Evolutionary conservation across 2,797 vertebrate species (phyloP), one percentile per base, ranked within the genome.

Genomic region (Brachyrhaphis roseni): DNA sequence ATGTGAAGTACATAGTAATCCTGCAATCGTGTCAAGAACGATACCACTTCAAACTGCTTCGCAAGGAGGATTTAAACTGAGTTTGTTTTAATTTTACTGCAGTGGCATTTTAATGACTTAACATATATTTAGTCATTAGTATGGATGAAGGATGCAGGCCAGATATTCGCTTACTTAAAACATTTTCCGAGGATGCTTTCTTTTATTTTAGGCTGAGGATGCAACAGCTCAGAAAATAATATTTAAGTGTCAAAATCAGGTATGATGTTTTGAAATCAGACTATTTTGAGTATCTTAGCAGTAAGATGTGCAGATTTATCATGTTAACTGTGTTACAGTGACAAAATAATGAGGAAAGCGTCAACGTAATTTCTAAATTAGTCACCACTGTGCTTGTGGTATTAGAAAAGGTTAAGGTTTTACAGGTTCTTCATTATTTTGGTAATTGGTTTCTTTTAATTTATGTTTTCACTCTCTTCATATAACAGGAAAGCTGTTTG

Each of bases 11-110:
- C 49, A 46, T 51, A 68, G 12, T 59, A 20, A 47, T 76, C 20
- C 57, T 64, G 11, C 55, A 72, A 78, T 74, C 4, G 41, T 34
- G 18, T 62, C 0, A 73, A 66, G 45, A 70, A 55, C 5, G 12
- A 5, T 26, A 18, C 0, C 20, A 41, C 1, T 70, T 13, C 26
- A 47, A 78, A 39, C 28, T 64, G 10, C 23, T 8, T 46, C 31
- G 34, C 77, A 7, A 0, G 8, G 8, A 46, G 78, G 7, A 75
- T 81, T 64, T 74, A 75, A 51, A 57, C 73, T 45, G 13, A 68
- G 41, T 45, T 13, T 0, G 13, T 71, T 45, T 71, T 16, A 8
- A 71, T 45, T 45, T 28, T 71, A 71, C 68, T 71, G 23, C 11
- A 13, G 39, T 26, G 15, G 23, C 23, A 28, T n/a, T 23, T 43